phyloP scores from a whole-genome alignment of 2,797 vertebrate species.

The Silurus aristotelis region DNA sequence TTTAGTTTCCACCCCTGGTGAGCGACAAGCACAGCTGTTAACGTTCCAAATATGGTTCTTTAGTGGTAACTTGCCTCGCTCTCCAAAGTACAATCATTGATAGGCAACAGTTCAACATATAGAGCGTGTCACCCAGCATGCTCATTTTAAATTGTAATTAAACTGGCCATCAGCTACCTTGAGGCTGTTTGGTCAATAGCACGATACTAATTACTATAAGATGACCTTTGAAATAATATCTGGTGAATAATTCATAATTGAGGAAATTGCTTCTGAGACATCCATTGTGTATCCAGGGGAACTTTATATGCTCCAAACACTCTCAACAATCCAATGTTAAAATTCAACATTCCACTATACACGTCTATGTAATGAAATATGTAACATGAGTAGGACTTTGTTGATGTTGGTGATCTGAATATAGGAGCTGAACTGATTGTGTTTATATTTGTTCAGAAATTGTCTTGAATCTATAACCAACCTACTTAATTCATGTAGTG shows the following conservation, averaged over 20 bases:
- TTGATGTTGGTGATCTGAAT: neutral
- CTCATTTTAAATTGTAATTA: slow-evolving; percentile 88
- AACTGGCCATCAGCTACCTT: slow-evolving; percentile 83
- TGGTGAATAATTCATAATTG: slow-evolving; percentile 85
- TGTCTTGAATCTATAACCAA: neutral
- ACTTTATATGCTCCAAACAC: slow-evolving; percentile 51
- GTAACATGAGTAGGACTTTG: slow-evolving; percentile 6
- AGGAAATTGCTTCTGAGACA: slow-evolving; percentile 78
- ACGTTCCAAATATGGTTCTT: slow-evolving; percentile 65
- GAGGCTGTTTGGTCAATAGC: slow-evolving; percentile 87
- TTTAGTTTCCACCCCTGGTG: slow-evolving; percentile 33
- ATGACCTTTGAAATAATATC: slow-evolving; percentile 88
- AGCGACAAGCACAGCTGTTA: slow-evolving; percentile 51
- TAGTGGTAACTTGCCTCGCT: slow-evolving; percentile 71
- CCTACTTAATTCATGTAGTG: neutral
- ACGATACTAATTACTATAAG: slow-evolving; percentile 85
- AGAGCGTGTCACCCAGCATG: slow-evolving; percentile 79
- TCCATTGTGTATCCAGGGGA: slow-evolving; percentile 58
- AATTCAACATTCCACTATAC: slow-evolving; percentile 37
- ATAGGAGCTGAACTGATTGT: neutral
- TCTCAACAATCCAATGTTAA: slow-evolving; percentile 36
- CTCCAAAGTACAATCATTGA: slow-evolving; percentile 74
- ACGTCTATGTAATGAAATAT: slow-evolving; percentile 35
- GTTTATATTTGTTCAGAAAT: slow-evolving; percentile 12
- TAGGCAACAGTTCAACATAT: slow-evolving; percentile 77